phyloP scores from a whole-genome alignment of 2,888 invertebrate genomes.

The Ramazzottius varieornatus region DNA sequence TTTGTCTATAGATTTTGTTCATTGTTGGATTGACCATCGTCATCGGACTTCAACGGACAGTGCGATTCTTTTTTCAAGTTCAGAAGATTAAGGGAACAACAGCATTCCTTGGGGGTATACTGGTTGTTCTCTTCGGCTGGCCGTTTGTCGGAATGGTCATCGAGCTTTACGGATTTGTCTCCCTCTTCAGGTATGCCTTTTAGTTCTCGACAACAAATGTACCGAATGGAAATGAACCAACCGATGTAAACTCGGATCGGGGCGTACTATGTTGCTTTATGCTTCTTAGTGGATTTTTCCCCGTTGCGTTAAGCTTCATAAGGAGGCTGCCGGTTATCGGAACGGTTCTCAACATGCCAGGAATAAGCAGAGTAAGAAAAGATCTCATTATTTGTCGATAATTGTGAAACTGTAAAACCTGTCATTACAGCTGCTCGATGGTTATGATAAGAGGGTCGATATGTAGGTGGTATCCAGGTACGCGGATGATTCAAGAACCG shows the following conservation, averaged over 20 bases:
- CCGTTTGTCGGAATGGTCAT: slow-evolving; percentile 84
- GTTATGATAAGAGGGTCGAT: too few species aligned
- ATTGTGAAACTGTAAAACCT: background rate
- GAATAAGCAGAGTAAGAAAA: slow-evolving; percentile 48
- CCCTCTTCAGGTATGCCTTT: slow-evolving; percentile 30
- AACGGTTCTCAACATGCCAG: slow-evolving; percentile 57
- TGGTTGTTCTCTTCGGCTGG: slow-evolving; percentile 73
- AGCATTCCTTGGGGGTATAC: slow-evolving; percentile 72
- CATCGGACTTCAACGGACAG: slow-evolving; percentile 76
- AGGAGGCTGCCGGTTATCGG: slow-evolving; percentile 73
- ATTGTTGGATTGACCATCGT: slow-evolving; percentile 78
- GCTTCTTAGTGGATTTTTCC: slow-evolving; percentile 68
- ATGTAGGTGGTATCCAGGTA: background rate
- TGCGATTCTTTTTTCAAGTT: slow-evolving; percentile 86
- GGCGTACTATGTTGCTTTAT: slow-evolving; percentile 6
- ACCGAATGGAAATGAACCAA: background rate
- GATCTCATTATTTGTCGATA: background rate
- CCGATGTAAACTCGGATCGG: background rate
- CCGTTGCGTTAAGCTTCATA: slow-evolving; percentile 78
- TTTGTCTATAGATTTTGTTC: slow-evolving; percentile 58
- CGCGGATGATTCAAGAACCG: slow-evolving; percentile 1
- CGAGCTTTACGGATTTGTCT: slow-evolving; percentile 80
- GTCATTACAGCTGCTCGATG: too few species aligned
- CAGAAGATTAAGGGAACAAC: slow-evolving; percentile 73
- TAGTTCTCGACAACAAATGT: background rate